Conservation (phyloP, 2,113 vertebrate genomes). For the Podarcis cretensis region DNA sequence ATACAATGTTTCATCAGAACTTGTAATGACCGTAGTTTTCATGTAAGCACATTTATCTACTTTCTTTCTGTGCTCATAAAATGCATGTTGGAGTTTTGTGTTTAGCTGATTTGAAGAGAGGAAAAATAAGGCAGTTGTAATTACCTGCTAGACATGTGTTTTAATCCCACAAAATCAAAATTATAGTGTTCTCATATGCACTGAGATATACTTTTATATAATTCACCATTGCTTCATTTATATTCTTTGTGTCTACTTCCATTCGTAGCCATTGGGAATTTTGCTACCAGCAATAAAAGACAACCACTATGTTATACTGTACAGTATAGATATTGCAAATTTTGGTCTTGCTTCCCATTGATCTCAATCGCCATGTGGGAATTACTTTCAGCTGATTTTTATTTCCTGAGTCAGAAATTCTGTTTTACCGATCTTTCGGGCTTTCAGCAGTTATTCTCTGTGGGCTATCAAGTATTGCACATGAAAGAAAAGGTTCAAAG, state of each 20-base stretch:
- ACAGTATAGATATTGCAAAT: constrained; percentile 80
- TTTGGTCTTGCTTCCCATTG: constrained; percentile 82
- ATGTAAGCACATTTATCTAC: constrained; percentile 61
- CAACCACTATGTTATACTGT: constrained; percentile 74
- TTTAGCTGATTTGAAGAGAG: constrained; percentile 30
- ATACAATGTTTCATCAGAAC: constrained; percentile 4
- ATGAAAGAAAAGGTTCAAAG: constrained; percentile 84
- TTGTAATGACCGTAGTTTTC: constrained; percentile 56
- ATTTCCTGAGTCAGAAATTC: constrained; percentile 87
- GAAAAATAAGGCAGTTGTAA: background rate
- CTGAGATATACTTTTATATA: constrained; percentile 62
- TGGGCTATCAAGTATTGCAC: constrained; percentile 77
- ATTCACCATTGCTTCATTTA: constrained; percentile 68
- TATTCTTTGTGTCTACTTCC: constrained; percentile 65
- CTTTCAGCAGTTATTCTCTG: constrained; percentile 79
- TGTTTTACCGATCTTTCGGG: constrained; percentile 82
- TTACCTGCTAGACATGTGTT: background rate
- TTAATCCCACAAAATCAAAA: constrained; percentile 51
- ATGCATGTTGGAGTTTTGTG: constrained; percentile 22
- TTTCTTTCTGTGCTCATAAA: constrained; percentile 55
- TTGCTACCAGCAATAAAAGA: constrained; percentile 76
- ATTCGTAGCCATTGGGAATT: constrained; percentile 75
- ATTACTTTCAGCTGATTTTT: constrained; percentile 83
- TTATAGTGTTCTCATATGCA: constrained; percentile 40
- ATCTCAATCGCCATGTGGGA: constrained; percentile 82